phyloP scores from a whole-genome alignment of 2,888 invertebrate species.

The Uropetala carovei region DNA sequence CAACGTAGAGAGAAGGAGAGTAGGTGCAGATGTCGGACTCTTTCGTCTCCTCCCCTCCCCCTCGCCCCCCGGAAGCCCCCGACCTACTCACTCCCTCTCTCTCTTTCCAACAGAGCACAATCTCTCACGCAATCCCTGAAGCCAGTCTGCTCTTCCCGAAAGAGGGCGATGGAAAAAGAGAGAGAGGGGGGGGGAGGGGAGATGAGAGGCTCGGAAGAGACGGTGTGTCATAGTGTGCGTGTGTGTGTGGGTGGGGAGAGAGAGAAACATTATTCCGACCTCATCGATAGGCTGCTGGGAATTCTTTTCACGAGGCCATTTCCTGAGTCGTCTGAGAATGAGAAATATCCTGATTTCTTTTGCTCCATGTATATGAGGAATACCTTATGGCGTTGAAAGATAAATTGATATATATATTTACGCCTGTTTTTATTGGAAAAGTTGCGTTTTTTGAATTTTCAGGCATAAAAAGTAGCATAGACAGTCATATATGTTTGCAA shows the following conservation, averaged over 20 bases:
- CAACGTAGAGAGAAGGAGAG: slow-evolving; percentile 43
- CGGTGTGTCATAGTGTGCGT: slow-evolving; percentile 20
- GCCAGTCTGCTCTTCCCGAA: background rate
- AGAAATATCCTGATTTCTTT: background rate
- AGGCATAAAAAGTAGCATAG: too few relatives aligned
- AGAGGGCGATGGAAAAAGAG: background rate
- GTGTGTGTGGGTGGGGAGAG: background rate
- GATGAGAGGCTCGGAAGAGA: slow-evolving; percentile 20
- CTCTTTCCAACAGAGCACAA: slow-evolving; percentile 13
- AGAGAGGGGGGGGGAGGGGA: background rate
- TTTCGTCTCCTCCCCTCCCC: slow-evolving; percentile 68
- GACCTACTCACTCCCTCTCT: background rate
- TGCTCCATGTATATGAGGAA: background rate
- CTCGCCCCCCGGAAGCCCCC: slow-evolving; percentile 67
- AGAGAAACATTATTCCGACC: slow-evolving; percentile 43
- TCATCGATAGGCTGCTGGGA: slow-evolving; percentile 51
- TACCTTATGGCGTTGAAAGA: too few relatives aligned
- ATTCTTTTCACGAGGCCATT: slow-evolving; percentile 24
- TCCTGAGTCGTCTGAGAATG: slow-evolving; percentile 5
- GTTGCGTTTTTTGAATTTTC: too few relatives aligned
- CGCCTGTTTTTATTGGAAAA: too few relatives aligned
- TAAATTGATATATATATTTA: too few relatives aligned
- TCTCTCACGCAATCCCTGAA: slow-evolving; percentile 53
- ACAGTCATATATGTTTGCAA: too few relatives aligned
- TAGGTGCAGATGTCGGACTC: slow-evolving; percentile 70